These are phyloP conservation scores for Sebastes paucispinis DNA, from an alignment of 2,797 vertebrate species.

Conservation along the genomic window DNA sequence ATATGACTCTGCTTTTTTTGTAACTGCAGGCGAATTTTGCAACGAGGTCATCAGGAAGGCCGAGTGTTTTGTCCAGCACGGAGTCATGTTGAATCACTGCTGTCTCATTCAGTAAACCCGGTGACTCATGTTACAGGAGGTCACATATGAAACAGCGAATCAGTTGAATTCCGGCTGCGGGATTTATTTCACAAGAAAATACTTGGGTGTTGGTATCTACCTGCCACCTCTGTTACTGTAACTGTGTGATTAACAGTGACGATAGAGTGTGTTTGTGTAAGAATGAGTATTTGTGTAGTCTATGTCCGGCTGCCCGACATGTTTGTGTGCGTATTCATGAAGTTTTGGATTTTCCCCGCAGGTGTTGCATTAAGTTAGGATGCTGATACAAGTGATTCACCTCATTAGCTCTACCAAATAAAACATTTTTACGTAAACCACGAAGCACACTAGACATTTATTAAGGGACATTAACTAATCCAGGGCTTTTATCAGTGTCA, in stretches of 20 bases:
- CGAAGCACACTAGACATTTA: not conserved
- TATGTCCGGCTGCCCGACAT: not conserved
- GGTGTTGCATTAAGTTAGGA: not conserved
- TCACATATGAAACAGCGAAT: conserved; percentile 13
- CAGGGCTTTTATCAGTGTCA: not conserved
- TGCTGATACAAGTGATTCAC: conserved; percentile 6
- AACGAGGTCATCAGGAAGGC: conserved; percentile 11
- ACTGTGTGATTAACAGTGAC: conserved; percentile 19
- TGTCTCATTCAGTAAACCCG: not conserved
- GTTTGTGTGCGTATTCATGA: not conserved
- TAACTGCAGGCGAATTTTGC: not conserved
- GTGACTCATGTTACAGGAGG: conserved; percentile 34
- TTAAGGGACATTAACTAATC: not conserved
- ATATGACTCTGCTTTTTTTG: not conserved
- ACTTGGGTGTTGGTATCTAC: not conserved
- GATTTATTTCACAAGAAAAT: not conserved
- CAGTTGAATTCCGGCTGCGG: not conserved
- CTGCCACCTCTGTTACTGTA: not conserved
- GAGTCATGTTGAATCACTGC: conserved; percentile 60
- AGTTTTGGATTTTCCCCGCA: not conserved
- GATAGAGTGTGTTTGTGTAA: not conserved
- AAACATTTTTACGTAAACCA: not conserved
- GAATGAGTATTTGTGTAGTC: not conserved
- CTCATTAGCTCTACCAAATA: not conserved
- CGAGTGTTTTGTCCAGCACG: not conserved